Base-by-base conservation (phyloP, 2,888 invertebrate species). In the Dicyrtomina minuta region DNA sequence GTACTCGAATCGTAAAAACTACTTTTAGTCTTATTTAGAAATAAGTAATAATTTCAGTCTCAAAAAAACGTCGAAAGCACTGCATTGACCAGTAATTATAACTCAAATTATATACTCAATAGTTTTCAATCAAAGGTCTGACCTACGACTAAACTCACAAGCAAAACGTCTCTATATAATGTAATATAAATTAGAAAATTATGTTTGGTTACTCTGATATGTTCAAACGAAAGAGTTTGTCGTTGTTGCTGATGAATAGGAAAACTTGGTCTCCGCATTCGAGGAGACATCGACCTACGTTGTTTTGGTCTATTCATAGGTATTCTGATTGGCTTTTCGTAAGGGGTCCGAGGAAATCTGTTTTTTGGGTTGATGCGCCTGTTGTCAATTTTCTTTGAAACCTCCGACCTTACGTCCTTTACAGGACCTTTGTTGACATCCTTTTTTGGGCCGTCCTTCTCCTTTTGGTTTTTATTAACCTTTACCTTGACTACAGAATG, bases 141-240 rank as follows among this genome's bases (percentile, higher is more conserved):
- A n/a, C n/a, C n/a, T n/a, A 41, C 43, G 43, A 46, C 17, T 46
- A 46, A 6, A 46, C n/a, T 46, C 46, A 33, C 46, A 17, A 4
- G 46, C 12, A 46, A 46, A 33, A 33, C 8, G 33, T 33, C 33
- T 33, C 33, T 33, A 33, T 33, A 33, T 51, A 51, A 20, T 51
- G 3, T 51, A 51, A 51, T 51, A 56, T 27, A n/a, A 33, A 17
- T 56, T 27, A 56, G 55, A 44, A 59, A 68, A 20, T 60, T 27
- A 39, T 53, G n/a, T 53, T 62, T 43, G 43, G 62, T 68, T 68
- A 68, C 68, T 68, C 68, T 59, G 53, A 68, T 68, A 17, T 62
- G 68, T 12, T 68, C 68, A 62, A 68, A 68, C 27, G 68, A 62
- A 55, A 68, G 62, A 33, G 61, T 51, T 53, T 61, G 62, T 41